Percentiles rank a stretch among this genome's conserved stretches.
Evolutionary conservation across 2,797 vertebrate species (phyloP).

Genomic region (Amblyopsis hoosieri): DNA sequence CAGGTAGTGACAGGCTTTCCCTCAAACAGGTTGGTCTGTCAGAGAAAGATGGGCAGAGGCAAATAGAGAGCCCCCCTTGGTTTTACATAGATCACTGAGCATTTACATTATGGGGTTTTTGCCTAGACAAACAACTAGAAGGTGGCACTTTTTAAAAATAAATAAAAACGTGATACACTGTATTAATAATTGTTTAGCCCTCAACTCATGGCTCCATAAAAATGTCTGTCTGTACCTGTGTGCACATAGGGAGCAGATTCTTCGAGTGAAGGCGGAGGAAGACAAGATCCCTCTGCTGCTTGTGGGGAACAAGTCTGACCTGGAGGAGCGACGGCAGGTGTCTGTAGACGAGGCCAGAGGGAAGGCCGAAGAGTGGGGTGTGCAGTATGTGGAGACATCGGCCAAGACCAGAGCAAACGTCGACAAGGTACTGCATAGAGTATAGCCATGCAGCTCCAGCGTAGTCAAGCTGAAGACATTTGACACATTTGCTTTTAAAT

Average conservation of each 20-base stretch:
- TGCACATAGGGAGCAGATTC: constrained; percentile 89
- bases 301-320: constrained; percentile 96
- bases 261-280: constrained; percentile 96
- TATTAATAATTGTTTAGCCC: not conserved
- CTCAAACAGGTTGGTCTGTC: too few relatives aligned
- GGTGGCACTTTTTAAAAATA: too few relatives aligned
- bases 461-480: too few relatives aligned
- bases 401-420: constrained; percentile 98
- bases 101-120: too few relatives aligned
- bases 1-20: too few relatives aligned
- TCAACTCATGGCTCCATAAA: too few relatives aligned
- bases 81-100: too few relatives aligned
- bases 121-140: too few relatives aligned
- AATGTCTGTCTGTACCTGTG: not conserved
- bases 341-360: constrained; percentile 88
- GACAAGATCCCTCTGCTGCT: constrained; percentile 95
- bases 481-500: too few relatives aligned
- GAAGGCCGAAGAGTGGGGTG: constrained; percentile 93
- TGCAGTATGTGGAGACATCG: constrained; percentile 96
- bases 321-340: constrained; percentile 95
- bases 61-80: too few relatives aligned
- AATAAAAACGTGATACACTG: not conserved
- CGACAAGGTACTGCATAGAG: constrained; percentile 87
- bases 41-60: too few relatives aligned
- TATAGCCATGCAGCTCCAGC: too few relatives aligned